Percentiles rank a stretch among this genome's conserved stretches.
Evolutionary conservation across 2,888 invertebrate species (phyloP).

Genomic region (Rotaria macrura): DNA sequence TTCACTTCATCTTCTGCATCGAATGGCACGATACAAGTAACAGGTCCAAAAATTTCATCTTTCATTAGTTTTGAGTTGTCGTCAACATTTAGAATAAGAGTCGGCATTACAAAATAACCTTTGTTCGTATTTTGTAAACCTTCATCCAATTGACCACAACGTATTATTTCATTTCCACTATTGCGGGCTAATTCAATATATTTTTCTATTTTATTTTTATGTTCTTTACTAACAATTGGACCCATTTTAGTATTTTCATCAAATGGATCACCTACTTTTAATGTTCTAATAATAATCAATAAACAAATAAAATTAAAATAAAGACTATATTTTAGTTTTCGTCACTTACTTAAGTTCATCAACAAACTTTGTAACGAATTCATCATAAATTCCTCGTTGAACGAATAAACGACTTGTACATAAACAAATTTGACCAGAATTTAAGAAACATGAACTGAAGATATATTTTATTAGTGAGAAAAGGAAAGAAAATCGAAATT

Average conservation of each 20-base stretch:
- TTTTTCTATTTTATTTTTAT: conserved; percentile 63
- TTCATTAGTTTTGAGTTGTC: conserved; percentile 68
- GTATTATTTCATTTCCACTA: conserved; percentile 54
- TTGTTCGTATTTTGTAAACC: conserved; percentile 37
- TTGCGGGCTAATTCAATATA: conserved; percentile 65
- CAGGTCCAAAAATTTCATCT: conserved; percentile 91
- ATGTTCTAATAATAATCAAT: not conserved
- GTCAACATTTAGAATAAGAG: conserved; percentile 68
- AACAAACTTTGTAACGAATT: conserved; percentile 50
- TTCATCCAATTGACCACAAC: not conserved
- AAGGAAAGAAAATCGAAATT: not conserved
- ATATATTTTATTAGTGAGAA: not conserved
- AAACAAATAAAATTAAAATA: too few species aligned
- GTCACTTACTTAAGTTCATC: conserved; percentile 42
- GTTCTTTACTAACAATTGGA: conserved; percentile 76
- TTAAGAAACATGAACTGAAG: conserved; percentile 52
- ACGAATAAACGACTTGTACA: conserved; percentile 55
- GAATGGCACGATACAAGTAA: conserved; percentile 67
- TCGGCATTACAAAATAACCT: conserved; percentile 66
- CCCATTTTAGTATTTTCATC: conserved; percentile 67
- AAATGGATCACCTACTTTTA: conserved; percentile 66
- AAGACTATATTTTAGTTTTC: too few species aligned
- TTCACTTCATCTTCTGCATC: conserved; percentile 35
- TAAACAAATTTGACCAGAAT: conserved; percentile 56
- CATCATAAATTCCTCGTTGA: conserved; percentile 50